Evolutionary conservation across 2,888 invertebrate genomes (phyloP), one percentile per base, ranked within the genome.

Genomic region (Nezara viridula): DNA sequence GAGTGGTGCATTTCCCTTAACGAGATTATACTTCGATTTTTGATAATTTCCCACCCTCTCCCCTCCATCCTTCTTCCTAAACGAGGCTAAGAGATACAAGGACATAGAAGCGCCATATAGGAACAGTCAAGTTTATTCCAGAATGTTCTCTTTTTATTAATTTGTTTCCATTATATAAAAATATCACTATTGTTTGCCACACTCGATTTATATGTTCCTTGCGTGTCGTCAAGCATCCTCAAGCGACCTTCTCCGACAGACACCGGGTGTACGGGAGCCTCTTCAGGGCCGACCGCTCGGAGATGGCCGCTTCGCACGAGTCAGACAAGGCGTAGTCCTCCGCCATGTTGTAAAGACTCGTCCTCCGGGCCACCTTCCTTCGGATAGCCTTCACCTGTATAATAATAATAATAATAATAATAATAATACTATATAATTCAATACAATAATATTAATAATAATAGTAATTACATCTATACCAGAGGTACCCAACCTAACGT

Each of bases 291-390:
- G 12, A 0, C n/a, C 9, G 81, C 3, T 81, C 44, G 50, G 21
- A 32, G 24, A 86, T 55, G 0, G 86, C 86, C 2, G n/a, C 37
- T 24, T 47, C 44, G 50, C 86, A 86, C 24, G 50, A 50, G 52
- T 50, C 86, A 1, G 86, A 86, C 14, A 86, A 52, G 16, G 86
- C 50, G 86, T 86, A 86, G 37, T 86, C 86, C 19, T 86, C 86
- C 12, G 86, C 86, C 52, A 86, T 32, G 37, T 55, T 27, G 32
- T 32, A 32, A 32, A 86, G 86, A n/a, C 49, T 86, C 27, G 50
- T 7, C 12, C 86, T 2, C 5, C 86, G 50, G 10, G 86, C 44
- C 9, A 49, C 32, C 27, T 50, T 86, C 52, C 86, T 40, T 27
- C 86, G 86, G 50, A 52, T 86, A 14, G 50, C n/a, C 86, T 50